Percentiles rank a stretch among this genome's conserved stretches.
These are phyloP conservation scores for Scopus umbretta DNA, from an alignment of 2,113 vertebrate genomes.

Conservation along the genomic window DNA sequence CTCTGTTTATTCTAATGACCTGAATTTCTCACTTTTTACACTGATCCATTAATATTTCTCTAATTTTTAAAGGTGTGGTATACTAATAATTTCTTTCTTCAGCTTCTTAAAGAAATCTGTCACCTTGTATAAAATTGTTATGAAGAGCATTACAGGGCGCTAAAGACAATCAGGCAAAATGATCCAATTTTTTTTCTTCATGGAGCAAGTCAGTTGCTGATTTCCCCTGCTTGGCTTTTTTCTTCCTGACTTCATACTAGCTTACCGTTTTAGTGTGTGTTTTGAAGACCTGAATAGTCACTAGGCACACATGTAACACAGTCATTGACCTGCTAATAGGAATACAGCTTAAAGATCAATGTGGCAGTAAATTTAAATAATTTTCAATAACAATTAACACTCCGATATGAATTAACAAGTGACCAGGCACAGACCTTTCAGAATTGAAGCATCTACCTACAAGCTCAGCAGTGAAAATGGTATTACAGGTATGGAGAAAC, in stretches of 20 bases:
- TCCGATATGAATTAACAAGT: background rate
- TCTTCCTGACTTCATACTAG: background rate
- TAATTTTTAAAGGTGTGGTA: background rate
- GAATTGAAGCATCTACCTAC: background rate
- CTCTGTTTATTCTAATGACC: background rate
- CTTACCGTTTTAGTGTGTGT: background rate
- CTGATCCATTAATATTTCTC: background rate
- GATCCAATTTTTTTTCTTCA: background rate
- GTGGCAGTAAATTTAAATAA: background rate
- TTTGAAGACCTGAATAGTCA: background rate
- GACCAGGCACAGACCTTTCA: background rate
- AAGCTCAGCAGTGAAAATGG: background rate
- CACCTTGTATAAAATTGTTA: slow-evolving; percentile 16
- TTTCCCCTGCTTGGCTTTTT: background rate
- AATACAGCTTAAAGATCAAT: background rate
- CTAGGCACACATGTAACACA: background rate
- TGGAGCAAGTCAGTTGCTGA: background rate
- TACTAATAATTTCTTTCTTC: background rate
- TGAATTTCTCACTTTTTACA: background rate
- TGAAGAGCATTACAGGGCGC: background rate
- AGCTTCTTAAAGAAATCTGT: slow-evolving; percentile 36
- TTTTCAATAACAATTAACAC: background rate
- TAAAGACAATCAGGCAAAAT: background rate
- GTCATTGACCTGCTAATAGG: background rate
- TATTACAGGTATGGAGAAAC: background rate